A percentile compares a stretch with the other conserved stretches of the same genome.
Evolutionary conservation across 2,113 vertebrate species (phyloP).

Genomic region (Muntiacus muntjak): DNA sequence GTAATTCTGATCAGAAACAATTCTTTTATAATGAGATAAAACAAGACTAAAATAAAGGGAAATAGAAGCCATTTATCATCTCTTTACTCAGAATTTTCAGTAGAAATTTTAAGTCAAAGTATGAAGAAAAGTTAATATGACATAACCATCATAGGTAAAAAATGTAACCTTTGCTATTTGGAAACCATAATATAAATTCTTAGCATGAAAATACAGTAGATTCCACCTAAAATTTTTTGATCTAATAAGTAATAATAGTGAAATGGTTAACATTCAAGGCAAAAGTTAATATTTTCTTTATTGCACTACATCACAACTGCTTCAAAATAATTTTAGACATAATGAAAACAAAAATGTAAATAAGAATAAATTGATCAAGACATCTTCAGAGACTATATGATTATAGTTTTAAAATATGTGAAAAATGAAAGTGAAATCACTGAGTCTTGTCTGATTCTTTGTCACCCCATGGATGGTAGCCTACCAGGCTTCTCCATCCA

Average conservation of each 20-base stretch:
- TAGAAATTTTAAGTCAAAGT: background rate
- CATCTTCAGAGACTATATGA: background rate
- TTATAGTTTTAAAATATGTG: background rate
- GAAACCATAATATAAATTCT: background rate
- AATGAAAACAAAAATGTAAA: background rate
- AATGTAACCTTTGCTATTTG: background rate
- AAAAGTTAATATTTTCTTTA: background rate
- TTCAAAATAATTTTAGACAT: background rate
- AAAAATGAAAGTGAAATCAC: background rate
- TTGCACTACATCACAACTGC: background rate
- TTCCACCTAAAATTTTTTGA: background rate
- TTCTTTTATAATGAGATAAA: background rate
- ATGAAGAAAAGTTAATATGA: background rate
- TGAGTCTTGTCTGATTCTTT: background rate
- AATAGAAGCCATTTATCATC: background rate
- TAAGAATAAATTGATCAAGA: background rate
- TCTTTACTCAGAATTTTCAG: background rate
- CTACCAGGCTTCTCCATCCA: background rate
- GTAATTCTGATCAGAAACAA: background rate
- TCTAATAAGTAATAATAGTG: background rate
- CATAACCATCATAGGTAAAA: background rate
- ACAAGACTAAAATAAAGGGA: background rate
- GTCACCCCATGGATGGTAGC: background rate
- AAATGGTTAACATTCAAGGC: background rate
- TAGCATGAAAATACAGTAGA: background rate